A percentile compares a stretch with the other conserved stretches of the same genome.
phyloP scores from a whole-genome alignment of 2,888 invertebrate genomes.

The Cepaea hortensis region DNA sequence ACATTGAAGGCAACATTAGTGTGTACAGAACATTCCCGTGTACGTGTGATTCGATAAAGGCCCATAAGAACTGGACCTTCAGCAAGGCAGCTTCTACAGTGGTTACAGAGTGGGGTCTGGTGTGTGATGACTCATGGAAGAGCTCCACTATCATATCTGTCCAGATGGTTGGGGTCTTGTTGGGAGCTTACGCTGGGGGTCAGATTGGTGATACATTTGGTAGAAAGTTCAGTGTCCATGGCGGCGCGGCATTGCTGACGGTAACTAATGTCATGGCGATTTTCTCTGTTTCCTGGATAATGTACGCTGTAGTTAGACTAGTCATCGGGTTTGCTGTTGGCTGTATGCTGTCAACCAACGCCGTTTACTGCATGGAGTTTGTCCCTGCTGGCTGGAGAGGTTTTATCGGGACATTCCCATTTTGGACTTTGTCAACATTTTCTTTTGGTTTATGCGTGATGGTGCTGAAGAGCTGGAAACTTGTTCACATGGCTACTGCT shows the following conservation, averaged over 20 bases:
- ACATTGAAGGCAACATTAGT: neutral
- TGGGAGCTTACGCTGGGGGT: slow-evolving; percentile 68
- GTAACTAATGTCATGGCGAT: slow-evolving; percentile 55
- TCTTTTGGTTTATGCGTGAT: slow-evolving; percentile 41
- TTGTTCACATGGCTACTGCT: slow-evolving; percentile 49
- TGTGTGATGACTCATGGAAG: slow-evolving; percentile 65
- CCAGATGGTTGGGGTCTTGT: slow-evolving; percentile 72
- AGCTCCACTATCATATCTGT: slow-evolving; percentile 66
- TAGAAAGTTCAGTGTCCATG: slow-evolving; percentile 57
- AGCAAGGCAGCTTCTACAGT: neutral
- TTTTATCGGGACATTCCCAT: slow-evolving; percentile 42
- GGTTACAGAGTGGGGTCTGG: slow-evolving; percentile 51
- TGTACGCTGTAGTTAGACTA: slow-evolving; percentile 60
- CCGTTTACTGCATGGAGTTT: slow-evolving; percentile 50
- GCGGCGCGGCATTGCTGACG: slow-evolving; percentile 47
- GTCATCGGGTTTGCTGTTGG: slow-evolving; percentile 51
- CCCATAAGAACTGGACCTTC: neutral
- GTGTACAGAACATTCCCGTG: neutral
- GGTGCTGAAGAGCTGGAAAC: slow-evolving; percentile 48
- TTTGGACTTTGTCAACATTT: slow-evolving; percentile 48
- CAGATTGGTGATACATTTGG: slow-evolving; percentile 58
- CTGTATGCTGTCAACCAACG: slow-evolving; percentile 38
- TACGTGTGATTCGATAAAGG: neutral
- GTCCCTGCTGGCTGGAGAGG: slow-evolving; percentile 49
- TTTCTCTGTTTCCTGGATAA: slow-evolving; percentile 60